Percentiles rank a stretch among this genome's conserved stretches.
Evolutionary conservation across 1,140 invertebrate species (phyloP).

Genomic region (Drosophila aff.): DNA sequence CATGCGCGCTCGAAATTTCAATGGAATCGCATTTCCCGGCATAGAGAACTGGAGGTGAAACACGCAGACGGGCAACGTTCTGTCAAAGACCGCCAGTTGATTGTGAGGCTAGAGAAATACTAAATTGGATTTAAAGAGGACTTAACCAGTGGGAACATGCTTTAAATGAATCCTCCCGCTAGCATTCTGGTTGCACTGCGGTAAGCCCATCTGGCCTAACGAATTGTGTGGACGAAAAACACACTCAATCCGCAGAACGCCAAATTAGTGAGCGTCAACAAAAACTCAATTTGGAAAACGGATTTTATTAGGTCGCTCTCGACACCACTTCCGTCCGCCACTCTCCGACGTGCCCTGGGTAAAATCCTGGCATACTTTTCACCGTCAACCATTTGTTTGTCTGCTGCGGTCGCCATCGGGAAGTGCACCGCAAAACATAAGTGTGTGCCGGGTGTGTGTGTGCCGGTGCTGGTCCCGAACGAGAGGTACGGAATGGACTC

Average conservation of each 20-base stretch:
- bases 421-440: constrained; percentile 48
- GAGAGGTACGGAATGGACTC: constrained; percentile 52
- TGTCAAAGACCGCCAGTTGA: constrained; percentile 31
- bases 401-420: constrained; percentile 41
- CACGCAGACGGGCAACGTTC: constrained; percentile 17
- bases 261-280: constrained; percentile 47
- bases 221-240: constrained; percentile 18
- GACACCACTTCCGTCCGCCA: not conserved
- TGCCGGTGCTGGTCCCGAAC: not conserved
- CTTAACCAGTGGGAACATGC: not conserved
- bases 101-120: not conserved
- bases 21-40: constrained; percentile 19
- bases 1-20: constrained; percentile 46
- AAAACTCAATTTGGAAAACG: constrained; percentile 46
- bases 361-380: constrained; percentile 55
- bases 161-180: not conserved
- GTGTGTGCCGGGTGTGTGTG: constrained; percentile 1
- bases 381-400: constrained; percentile 47
- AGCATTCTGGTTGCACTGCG: not conserved
- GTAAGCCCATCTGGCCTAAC: not conserved
- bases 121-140: not conserved
- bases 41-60: not conserved
- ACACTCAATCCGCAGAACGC: constrained; percentile 15
- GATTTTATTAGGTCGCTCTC: constrained; percentile 47
- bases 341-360: not conserved